A percentile compares a stretch with the other conserved stretches of the same genome.
Conservation (phyloP, 1,140 invertebrate genomes). For the Rhynchophorus ferrugineus region DNA sequence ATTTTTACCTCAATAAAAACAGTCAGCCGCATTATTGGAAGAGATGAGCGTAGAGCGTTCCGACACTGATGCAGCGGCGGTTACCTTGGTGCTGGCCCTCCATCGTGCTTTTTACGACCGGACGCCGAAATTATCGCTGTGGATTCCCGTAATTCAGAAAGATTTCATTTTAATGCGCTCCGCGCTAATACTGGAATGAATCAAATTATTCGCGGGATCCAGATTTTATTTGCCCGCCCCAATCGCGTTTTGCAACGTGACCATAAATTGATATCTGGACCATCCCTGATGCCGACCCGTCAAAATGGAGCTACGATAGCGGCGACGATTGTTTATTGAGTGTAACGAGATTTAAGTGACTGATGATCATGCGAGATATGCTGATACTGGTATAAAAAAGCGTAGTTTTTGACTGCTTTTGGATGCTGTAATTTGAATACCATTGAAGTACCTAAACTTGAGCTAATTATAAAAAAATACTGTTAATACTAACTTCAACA, state of each 20-base stretch:
- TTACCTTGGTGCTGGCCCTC: no score
- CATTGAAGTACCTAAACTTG: no score
- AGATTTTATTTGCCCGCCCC: slow-evolving; percentile 21
- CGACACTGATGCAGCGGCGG: no score
- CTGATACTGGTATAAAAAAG: no score
- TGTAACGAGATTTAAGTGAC: not conserved
- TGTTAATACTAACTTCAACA: no score
- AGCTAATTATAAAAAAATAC: no score
- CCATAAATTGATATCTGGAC: slow-evolving; percentile 16
- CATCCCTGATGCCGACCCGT: not conserved
- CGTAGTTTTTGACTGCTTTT: no score
- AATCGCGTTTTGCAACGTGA: slow-evolving; percentile 8
- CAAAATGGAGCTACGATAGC: not conserved
- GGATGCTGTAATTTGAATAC: no score
- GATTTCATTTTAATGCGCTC: slow-evolving; percentile 30
- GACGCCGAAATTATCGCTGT: slow-evolving; percentile 28
- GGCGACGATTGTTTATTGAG: not conserved
- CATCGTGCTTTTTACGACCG: slow-evolving; percentile 25
- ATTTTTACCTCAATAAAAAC: no score
- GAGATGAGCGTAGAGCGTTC: no score
- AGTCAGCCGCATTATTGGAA: no score
- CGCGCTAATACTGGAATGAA: slow-evolving; percentile 27
- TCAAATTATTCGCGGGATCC: slow-evolving; percentile 25
- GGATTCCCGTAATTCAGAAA: slow-evolving; percentile 29
- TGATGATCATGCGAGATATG: no score